These are phyloP conservation scores for Amphiprion percula DNA, from an alignment of 2,113 vertebrate genomes.

Conservation along the genomic window DNA sequence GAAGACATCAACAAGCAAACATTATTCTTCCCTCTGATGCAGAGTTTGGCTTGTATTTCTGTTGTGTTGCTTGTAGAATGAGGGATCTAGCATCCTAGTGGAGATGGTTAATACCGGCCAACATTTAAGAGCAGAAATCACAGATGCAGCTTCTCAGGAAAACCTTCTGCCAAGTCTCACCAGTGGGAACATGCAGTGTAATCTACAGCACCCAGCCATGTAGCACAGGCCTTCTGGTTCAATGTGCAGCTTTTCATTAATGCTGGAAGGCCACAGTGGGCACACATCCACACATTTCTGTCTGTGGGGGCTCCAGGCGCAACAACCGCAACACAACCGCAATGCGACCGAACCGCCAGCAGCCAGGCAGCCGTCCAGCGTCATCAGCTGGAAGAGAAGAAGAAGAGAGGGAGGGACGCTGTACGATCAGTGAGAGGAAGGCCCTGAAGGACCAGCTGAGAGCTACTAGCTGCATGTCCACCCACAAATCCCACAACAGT, in stretches of 20 bases:
- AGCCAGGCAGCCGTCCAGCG: conserved; percentile 32
- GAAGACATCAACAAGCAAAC: conserved; percentile 45
- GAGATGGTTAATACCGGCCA: not conserved
- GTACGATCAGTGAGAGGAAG: conserved; percentile 1
- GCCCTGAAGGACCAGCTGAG: conserved; percentile 3
- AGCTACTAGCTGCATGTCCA: conserved; percentile 32
- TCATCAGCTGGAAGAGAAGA: conserved; percentile 40
- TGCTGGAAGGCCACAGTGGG: conserved; percentile 36
- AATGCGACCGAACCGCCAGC: conserved; percentile 39
- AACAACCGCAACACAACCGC: conserved; percentile 56
- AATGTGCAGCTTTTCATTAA: conserved; percentile 40
- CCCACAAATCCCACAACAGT: conserved; percentile 56
- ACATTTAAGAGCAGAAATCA: not conserved
- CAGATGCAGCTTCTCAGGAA: not conserved
- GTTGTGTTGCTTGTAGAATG: not conserved
- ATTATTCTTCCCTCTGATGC: conserved; percentile 17
- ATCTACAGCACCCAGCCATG: not conserved
- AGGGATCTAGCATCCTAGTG: not conserved
- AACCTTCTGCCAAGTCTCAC: not conserved
- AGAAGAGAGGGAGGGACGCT: conserved; percentile 26
- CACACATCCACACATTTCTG: conserved; percentile 48
- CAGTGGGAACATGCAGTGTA: not conserved
- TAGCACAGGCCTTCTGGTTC: conserved; percentile 22
- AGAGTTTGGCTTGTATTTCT: conserved; percentile 19
- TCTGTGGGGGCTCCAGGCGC: conserved; percentile 26